These are phyloP conservation scores for Steatocranus sp. DNA, from an alignment of 2,797 vertebrate species.

Conservation along the genomic window DNA sequence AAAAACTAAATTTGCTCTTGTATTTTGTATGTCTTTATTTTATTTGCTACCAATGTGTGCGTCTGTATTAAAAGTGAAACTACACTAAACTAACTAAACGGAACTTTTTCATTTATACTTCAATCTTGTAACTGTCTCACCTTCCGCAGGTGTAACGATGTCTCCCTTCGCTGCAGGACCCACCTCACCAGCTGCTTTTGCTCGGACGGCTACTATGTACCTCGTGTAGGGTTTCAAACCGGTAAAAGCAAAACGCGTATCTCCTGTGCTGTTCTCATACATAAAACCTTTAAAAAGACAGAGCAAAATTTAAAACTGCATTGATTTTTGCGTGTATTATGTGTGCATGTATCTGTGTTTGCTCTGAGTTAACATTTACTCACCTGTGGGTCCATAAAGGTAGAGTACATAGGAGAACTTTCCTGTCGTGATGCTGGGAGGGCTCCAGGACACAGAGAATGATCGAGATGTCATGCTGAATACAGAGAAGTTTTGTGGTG, in stretches of 20 bases:
- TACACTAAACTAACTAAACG: background rate
- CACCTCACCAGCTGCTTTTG: slow-evolving; percentile 85
- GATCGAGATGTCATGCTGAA: slow-evolving; percentile 84
- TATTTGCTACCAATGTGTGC: background rate
- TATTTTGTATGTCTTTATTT: background rate
- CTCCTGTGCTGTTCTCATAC: slow-evolving; percentile 87
- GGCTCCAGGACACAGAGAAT: slow-evolving; percentile 83
- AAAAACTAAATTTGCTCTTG: background rate
- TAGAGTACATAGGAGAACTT: slow-evolving; percentile 88
- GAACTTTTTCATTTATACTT: background rate
- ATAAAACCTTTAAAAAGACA: slow-evolving; percentile 72
- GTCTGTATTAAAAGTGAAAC: background rate
- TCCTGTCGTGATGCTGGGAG: slow-evolving; percentile 85
- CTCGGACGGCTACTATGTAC: slow-evolving; percentile 77
- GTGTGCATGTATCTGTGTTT: background rate
- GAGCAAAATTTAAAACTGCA: background rate
- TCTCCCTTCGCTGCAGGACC: slow-evolving; percentile 81
- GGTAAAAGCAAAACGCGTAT: slow-evolving; percentile 79
- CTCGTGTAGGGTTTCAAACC: slow-evolving; percentile 85
- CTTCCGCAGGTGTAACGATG: slow-evolving; percentile 84
- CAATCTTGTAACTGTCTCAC: slow-evolving; percentile 60
- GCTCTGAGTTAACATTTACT: background rate
- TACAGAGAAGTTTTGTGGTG: slow-evolving; percentile 82
- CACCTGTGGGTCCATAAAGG: slow-evolving; percentile 85
- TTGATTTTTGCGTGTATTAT: background rate